Percentiles rank a stretch among this genome's conserved stretches.
Conservation (phyloP, 2,797 vertebrate genomes). For the Ispidina picta region DNA sequence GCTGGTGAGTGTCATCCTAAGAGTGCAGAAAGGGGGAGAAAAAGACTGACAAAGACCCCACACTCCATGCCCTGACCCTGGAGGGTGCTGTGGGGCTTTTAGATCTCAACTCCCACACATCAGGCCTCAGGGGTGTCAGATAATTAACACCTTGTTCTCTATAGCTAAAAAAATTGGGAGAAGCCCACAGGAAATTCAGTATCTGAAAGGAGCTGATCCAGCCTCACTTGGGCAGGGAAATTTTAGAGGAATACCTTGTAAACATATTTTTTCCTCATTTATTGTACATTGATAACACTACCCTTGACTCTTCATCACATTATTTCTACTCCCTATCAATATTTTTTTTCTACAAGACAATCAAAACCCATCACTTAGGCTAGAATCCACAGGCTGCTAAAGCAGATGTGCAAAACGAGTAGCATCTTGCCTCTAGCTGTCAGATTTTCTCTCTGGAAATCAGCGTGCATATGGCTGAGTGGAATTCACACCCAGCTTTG, state of each 20-base stretch:
- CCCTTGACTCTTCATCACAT: neutral
- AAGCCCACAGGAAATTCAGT: neutral
- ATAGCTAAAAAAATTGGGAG: neutral
- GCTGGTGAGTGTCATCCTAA: too few species aligned
- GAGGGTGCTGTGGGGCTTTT: neutral
- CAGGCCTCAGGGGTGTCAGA: neutral
- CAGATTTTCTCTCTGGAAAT: neutral
- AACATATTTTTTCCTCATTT: neutral
- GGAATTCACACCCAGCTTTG: neutral
- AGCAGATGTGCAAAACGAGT: neutral
- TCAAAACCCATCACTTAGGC: too few species aligned
- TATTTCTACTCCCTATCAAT: too few species aligned
- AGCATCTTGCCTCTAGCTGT: neutral
- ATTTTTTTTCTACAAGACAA: neutral
- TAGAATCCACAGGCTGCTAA: neutral
- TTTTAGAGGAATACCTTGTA: too few species aligned
- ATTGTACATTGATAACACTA: neutral
- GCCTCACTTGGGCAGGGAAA: neutral
- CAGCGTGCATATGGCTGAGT: neutral
- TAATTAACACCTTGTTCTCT: neutral
- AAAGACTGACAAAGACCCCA: too few species aligned
- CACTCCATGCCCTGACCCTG: neutral
- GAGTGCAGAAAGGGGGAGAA: too few species aligned
- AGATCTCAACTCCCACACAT: neutral
- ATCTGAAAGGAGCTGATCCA: neutral